A percentile compares a stretch with the other conserved stretches of the same genome.
Evolutionary conservation across 2,113 vertebrate species (phyloP).

Genomic region (Oryzias javanicus): DNA sequence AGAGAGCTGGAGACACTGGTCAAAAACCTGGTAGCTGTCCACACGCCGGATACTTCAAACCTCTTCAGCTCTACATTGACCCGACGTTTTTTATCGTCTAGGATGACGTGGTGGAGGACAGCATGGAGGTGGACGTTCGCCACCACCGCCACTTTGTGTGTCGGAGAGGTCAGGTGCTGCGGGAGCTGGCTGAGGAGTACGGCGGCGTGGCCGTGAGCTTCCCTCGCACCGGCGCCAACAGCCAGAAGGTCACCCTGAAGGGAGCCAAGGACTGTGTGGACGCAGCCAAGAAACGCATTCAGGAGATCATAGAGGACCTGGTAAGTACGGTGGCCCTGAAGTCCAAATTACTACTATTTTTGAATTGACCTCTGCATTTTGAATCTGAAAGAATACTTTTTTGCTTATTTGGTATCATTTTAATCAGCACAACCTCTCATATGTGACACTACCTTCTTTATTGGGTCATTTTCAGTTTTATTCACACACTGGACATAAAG

Average conservation of each 20-base stretch:
- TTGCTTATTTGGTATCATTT: too few relatives aligned
- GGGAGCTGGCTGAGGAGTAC: constrained; percentile 81
- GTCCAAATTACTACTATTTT: too few relatives aligned
- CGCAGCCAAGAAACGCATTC: constrained; percentile 78
- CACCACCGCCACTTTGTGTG: constrained; percentile 82
- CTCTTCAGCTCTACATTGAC: neutral
- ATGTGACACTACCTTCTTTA: too few relatives aligned
- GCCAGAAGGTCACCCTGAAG: constrained; percentile 77
- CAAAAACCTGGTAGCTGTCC: constrained; percentile 75
- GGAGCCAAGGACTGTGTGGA: constrained; percentile 82
- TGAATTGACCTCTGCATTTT: too few relatives aligned
- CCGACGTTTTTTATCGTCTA: constrained; percentile 25
- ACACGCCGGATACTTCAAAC: neutral
- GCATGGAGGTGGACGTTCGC: constrained; percentile 75
- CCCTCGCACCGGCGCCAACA: constrained; percentile 77
- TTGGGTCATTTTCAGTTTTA: too few relatives aligned
- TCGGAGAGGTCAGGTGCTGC: constrained; percentile 77
- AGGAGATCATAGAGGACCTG: constrained; percentile 80
- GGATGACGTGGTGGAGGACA: constrained; percentile 82
- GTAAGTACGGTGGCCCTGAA: constrained; percentile 44
- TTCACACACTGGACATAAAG: too few relatives aligned
- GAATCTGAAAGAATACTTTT: too few relatives aligned
- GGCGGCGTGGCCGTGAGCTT: constrained; percentile 82
- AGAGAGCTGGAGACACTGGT: constrained; percentile 78
- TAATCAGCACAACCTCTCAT: too few relatives aligned